phyloP scores from a whole-genome alignment of 2,888 invertebrate species.

The Blastobasis adustella region DNA sequence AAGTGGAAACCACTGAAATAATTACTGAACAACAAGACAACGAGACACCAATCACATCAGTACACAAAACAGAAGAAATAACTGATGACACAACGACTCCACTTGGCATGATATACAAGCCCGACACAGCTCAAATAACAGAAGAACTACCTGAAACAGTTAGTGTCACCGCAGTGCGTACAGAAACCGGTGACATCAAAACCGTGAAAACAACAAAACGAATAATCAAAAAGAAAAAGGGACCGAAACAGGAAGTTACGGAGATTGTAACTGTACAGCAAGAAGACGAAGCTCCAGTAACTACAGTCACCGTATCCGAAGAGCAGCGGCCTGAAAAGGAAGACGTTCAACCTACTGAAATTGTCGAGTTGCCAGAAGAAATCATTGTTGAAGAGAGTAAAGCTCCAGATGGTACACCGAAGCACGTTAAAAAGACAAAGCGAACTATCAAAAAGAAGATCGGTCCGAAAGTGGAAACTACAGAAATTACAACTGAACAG shows the following conservation, averaged over 20 bases:
- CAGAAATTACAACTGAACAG: constrained; percentile 19
- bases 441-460: constrained; percentile 48
- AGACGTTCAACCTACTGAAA: constrained; percentile 29
- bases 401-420: constrained; percentile 27
- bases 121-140: constrained; percentile 22
- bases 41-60: constrained; percentile 12
- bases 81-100: constrained; percentile 22
- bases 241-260: constrained; percentile 39
- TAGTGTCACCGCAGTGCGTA: constrained; percentile 13
- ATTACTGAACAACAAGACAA: constrained; percentile 40
- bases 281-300: constrained; percentile 41
- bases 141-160: constrained; percentile 29
- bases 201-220: constrained; percentile 16
- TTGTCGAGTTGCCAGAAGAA: constrained; percentile 38
- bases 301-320: constrained; percentile 21
- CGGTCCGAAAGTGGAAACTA: constrained; percentile 33
- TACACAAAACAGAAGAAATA: constrained; percentile 16
- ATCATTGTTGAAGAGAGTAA: constrained; percentile 26
- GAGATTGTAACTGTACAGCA: constrained; percentile 49
- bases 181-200: constrained; percentile 14
- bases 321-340: constrained; percentile 7
- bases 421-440: constrained; percentile 37
- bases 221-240: constrained; percentile 40
- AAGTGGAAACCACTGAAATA: constrained; percentile 53
- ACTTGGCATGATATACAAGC: constrained; percentile 10